Evolutionary conservation across 2,797 vertebrate genomes (phyloP).

Genomic region (Clarias platycephalus): DNA sequence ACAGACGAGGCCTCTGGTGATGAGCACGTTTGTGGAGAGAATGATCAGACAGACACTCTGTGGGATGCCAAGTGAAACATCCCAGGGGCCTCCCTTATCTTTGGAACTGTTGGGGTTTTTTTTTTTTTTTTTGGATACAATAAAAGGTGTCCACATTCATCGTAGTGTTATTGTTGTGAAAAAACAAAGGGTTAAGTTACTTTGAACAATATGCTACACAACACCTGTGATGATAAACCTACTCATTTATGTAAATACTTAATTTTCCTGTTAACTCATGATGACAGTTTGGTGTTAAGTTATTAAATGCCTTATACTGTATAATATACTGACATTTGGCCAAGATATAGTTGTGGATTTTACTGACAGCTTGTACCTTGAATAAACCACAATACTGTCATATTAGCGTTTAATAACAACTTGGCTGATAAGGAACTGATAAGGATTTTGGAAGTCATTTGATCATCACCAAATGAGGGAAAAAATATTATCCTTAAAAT

Average conservation of each 20-base stretch:
- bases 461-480: background rate
- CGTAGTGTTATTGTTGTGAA: constrained; percentile 7
- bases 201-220: background rate
- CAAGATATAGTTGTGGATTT: background rate
- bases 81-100: background rate
- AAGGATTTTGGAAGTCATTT: constrained; percentile 32
- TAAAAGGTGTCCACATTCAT: constrained; percentile 12
- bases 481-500: background rate
- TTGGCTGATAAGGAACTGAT: constrained; percentile 11
- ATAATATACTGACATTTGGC: too few relatives aligned
- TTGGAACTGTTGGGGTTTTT: background rate
- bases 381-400: constrained; percentile 17
- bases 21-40: constrained; percentile 41
- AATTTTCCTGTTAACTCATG: background rate
- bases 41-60: constrained; percentile 42
- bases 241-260: background rate
- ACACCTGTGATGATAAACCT: background rate
- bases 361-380: constrained; percentile 12
- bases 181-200: background rate
- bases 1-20: constrained; percentile 35
- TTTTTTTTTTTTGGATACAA: background rate
- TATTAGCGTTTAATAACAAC: background rate
- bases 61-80: constrained; percentile 16
- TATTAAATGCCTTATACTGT: background rate
- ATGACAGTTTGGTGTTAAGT: background rate